Percentiles rank a stretch among this genome's conserved stretches.
Conservation (phyloP, 2,888 invertebrate genomes). For the Polymixis flavicincta region DNA sequence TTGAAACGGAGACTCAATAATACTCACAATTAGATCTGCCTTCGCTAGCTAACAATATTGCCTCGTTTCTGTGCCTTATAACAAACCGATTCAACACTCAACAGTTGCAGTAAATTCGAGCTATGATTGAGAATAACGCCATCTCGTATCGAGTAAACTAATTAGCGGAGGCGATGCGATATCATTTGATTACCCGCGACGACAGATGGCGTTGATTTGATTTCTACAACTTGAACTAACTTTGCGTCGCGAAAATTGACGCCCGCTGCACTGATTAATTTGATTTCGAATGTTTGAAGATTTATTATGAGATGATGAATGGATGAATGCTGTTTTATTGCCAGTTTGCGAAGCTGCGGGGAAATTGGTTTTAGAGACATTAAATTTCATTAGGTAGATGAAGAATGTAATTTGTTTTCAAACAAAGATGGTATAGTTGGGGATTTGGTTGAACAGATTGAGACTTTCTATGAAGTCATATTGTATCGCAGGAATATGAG, state of each 20-base stretch:
- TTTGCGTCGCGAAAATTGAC: constrained; percentile 79
- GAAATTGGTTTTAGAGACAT: constrained; percentile 50
- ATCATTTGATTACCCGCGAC: constrained; percentile 85
- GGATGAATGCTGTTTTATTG: constrained; percentile 76
- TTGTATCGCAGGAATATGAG: neutral
- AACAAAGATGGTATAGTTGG: constrained; percentile 3
- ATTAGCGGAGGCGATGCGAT: constrained; percentile 83
- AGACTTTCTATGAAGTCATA: neutral
- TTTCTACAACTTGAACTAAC: constrained; percentile 80
- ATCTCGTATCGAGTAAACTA: constrained; percentile 82
- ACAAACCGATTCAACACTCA: constrained; percentile 56
- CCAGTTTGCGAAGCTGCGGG: constrained; percentile 67
- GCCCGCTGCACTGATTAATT: constrained; percentile 80
- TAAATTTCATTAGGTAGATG: constrained; percentile 35
- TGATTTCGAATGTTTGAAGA: constrained; percentile 83
- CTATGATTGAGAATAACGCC: constrained; percentile 72
- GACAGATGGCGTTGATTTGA: constrained; percentile 87
- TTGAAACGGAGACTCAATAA: neutral
- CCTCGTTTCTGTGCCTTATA: constrained; percentile 55
- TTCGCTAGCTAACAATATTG: constrained; percentile 39
- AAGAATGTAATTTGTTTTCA: constrained; percentile 24
- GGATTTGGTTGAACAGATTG: neutral
- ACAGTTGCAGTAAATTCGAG: constrained; percentile 64
- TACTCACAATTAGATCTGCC: constrained; percentile 17
- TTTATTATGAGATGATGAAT: constrained; percentile 82